Evolutionary conservation across 1,140 invertebrate genomes (phyloP).

Genomic region (Bombus vancouverensis): DNA sequence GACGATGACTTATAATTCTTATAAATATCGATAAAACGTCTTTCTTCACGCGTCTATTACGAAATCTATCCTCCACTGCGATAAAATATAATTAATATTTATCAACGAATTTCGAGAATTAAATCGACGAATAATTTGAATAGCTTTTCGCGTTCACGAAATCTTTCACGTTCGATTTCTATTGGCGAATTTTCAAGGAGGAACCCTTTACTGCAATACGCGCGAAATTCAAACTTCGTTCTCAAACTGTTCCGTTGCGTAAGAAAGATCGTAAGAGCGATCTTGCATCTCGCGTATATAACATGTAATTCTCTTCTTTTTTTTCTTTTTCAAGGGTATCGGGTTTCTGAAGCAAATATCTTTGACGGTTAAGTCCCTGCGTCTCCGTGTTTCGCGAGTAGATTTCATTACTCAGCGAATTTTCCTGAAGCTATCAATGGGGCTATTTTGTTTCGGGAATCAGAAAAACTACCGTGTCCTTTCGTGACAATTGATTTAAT

Average conservation of each 20-base stretch:
- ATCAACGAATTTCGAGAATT: not conserved
- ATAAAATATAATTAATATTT: not conserved
- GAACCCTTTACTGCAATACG: not conserved
- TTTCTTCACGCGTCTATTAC: not conserved
- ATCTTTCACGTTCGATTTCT: not conserved
- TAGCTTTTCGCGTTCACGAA: not conserved
- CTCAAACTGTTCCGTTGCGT: not conserved
- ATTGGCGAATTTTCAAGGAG: not conserved
- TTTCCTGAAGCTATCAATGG: not conserved
- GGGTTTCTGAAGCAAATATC: conserved; percentile 16
- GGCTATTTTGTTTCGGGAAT: not conserved
- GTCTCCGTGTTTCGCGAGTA: conserved; percentile 16
- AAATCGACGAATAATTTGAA: not conserved
- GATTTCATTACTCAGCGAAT: conserved; percentile 1
- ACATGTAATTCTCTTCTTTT: conserved; percentile 16
- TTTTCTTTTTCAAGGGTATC: conserved; percentile 42
- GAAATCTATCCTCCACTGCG: not conserved
- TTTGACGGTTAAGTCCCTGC: not conserved
- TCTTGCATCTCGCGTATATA: not conserved
- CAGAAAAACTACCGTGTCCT: not conserved
- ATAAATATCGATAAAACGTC: not conserved
- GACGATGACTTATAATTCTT: no score
- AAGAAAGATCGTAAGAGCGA: not conserved
- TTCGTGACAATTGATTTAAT: not conserved
- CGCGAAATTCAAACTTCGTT: not conserved